These are phyloP conservation scores for Melanotaenia boesemani DNA, from an alignment of 2,797 vertebrate genomes.

Conservation along the genomic window DNA sequence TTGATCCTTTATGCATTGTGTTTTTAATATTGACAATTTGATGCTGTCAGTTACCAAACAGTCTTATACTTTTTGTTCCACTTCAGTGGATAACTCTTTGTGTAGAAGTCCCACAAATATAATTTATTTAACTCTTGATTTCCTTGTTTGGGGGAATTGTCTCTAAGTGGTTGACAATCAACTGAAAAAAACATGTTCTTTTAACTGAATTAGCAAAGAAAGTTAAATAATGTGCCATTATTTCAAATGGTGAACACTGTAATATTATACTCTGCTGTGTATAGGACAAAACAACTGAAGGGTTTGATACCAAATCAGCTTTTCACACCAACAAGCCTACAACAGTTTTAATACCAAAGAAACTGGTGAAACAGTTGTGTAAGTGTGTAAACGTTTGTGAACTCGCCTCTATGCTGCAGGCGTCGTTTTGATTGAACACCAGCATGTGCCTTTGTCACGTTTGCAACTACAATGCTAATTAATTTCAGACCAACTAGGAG, in stretches of 20 bases:
- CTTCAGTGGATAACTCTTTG: conserved; percentile 49
- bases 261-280: conserved; percentile 57
- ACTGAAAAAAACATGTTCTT: conserved; percentile 76
- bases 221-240: conserved; percentile 70
- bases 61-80: conserved; percentile 73
- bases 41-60: conserved; percentile 72
- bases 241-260: conserved; percentile 73
- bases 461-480: conserved; percentile 57
- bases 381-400: conserved; percentile 55
- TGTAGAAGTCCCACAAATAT: conserved; percentile 63
- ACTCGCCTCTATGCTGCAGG: conserved; percentile 54
- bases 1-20: conserved; percentile 70
- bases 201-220: conserved; percentile 56
- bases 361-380: conserved; percentile 52
- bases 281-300: conserved; percentile 27
- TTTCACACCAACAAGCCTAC: conserved; percentile 71
- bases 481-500: conserved; percentile 62
- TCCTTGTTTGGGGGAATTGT: conserved; percentile 70
- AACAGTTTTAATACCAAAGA: conserved; percentile 72
- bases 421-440: conserved; percentile 57
- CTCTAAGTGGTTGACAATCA: conserved; percentile 86
- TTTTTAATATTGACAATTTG: conserved; percentile 39
- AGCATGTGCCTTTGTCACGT: conserved; percentile 74
- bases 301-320: conserved; percentile 65
- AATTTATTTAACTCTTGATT: conserved; percentile 75